Evolutionary conservation across 2,888 invertebrate species (phyloP).

Genomic region (Saturnia japonica): DNA sequence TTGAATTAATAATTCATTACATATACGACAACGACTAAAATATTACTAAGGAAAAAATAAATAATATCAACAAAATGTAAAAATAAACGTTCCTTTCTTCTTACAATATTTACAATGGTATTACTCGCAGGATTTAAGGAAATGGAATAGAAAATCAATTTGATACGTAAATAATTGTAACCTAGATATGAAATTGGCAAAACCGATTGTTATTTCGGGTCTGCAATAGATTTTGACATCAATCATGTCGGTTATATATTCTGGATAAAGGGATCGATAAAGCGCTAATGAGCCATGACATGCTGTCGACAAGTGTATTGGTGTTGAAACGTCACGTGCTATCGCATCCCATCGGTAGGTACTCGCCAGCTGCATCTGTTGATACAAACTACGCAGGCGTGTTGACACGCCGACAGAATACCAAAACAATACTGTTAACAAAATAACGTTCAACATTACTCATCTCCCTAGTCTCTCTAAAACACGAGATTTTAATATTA

Average conservation of each 20-base stretch:
- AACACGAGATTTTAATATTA: too few relatives aligned
- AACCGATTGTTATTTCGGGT: conserved; percentile 44
- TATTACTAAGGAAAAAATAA: conserved; percentile 27
- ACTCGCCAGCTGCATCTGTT: conserved; percentile 1
- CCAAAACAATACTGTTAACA: not conserved
- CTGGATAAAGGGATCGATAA: conserved; percentile 54
- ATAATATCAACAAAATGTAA: conserved; percentile 45
- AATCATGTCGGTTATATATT: conserved; percentile 27
- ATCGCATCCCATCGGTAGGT: conserved; percentile 11
- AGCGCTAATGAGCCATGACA: conserved; percentile 65
- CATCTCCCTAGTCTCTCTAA: too few relatives aligned
- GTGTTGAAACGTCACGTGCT: conserved; percentile 21
- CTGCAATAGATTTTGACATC: conserved; percentile 26
- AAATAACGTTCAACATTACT: not conserved
- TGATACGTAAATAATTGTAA: conserved; percentile 65
- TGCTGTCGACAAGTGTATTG: conserved; percentile 41
- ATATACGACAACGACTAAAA: not conserved
- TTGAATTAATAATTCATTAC: not conserved
- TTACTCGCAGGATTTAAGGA: conserved; percentile 54
- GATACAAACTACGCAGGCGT: not conserved
- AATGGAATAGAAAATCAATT: conserved; percentile 60
- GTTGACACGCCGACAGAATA: not conserved
- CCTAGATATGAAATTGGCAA: conserved; percentile 51
- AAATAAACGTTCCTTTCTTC: conserved; percentile 43
- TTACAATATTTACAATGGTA: conserved; percentile 53